A percentile compares a stretch with the other conserved stretches of the same genome.
These are phyloP conservation scores for Pangasius larnaudii DNA, from an alignment of 2,797 vertebrate species.

Conservation along the genomic window DNA sequence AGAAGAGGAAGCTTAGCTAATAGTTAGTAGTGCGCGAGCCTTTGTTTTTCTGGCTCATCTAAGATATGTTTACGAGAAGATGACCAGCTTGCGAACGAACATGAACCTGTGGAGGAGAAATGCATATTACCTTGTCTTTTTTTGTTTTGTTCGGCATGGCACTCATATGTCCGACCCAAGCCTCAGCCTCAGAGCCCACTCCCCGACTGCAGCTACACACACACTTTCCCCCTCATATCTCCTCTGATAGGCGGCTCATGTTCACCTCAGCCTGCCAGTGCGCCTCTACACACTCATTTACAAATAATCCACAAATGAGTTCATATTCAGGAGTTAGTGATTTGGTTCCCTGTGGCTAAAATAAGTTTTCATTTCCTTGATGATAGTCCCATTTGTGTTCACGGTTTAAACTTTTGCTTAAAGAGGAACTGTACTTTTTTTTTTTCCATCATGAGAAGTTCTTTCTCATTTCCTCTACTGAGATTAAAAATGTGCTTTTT, in stretches of 20 bases:
- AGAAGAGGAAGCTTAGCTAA: slow-evolving; percentile 10
- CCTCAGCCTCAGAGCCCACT: slow-evolving; percentile 66
- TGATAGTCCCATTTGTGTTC: background rate
- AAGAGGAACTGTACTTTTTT: background rate
- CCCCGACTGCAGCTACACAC: slow-evolving; percentile 57
- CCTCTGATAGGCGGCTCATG: slow-evolving; percentile 64
- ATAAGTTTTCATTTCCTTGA: background rate
- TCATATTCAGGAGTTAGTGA: background rate
- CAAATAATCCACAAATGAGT: no score
- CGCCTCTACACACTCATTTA: background rate
- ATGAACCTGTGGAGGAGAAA: background rate
- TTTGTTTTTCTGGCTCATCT: background rate
- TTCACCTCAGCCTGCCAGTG: background rate
- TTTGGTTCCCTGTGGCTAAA: background rate
- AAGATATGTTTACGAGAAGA: background rate
- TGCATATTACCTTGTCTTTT: slow-evolving; percentile 80
- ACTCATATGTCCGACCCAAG: slow-evolving; percentile 66
- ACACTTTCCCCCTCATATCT: slow-evolving; percentile 44
- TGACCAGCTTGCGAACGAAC: background rate
- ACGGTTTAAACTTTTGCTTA: background rate
- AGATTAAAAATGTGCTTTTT: background rate
- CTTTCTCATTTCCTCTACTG: background rate
- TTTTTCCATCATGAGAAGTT: background rate
- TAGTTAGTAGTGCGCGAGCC: background rate
- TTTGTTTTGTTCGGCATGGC: slow-evolving; percentile 85